Percentiles rank a stretch among this genome's conserved stretches.
These are phyloP conservation scores for Sebastes goodei DNA, from an alignment of 2,797 vertebrate genomes.

Conservation along the genomic window DNA sequence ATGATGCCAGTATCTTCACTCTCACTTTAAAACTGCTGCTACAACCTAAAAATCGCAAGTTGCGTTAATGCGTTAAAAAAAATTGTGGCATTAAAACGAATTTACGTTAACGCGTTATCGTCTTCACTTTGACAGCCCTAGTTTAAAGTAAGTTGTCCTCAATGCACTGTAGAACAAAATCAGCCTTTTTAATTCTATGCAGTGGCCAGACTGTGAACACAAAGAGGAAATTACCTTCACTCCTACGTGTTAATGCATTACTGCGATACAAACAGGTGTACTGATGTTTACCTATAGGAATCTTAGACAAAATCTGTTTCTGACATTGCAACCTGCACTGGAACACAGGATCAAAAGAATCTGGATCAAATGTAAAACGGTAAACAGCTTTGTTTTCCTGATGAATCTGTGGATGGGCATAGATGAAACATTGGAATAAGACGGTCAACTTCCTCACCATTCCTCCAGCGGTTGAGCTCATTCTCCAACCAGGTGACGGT, in stretches of 20 bases:
- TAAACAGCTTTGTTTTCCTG: not conserved
- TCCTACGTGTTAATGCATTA: not conserved
- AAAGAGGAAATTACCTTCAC: not conserved
- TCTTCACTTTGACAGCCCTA: no score
- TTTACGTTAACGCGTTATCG: no score
- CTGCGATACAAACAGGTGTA: not conserved
- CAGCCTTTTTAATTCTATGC: not conserved
- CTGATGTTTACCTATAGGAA: not conserved
- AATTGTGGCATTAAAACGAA: no score
- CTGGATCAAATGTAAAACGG: not conserved
- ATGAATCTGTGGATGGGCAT: not conserved
- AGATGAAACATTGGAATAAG: not conserved
- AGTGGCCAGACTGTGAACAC: not conserved
- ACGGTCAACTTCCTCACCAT: slow-evolving; percentile 79
- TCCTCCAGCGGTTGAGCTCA: slow-evolving; percentile 96
- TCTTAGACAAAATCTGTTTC: not conserved
- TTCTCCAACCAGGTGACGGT: slow-evolving; percentile 96
- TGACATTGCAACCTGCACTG: not conserved
- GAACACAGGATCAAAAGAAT: not conserved
- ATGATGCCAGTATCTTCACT: no score
- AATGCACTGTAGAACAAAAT: not conserved
- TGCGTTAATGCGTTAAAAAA: no score
- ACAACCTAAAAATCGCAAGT: no score
- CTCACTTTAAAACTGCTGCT: no score
- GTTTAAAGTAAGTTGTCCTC: not conserved